Base-by-base conservation (phyloP, 2,113 vertebrate species). In the Scomber scombrus region DNA sequence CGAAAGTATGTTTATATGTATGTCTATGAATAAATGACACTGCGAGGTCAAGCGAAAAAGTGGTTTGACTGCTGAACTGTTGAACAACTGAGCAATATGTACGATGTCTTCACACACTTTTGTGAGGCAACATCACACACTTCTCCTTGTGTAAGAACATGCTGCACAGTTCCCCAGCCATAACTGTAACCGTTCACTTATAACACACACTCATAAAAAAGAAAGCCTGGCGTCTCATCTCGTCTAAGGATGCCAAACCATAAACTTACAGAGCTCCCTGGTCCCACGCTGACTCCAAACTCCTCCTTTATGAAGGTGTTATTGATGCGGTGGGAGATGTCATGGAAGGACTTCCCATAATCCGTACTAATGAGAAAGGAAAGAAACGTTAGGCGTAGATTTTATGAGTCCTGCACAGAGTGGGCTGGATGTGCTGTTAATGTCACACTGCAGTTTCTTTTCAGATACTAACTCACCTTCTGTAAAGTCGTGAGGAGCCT, bases 271-370 rank as follows among this genome's bases (percentile, higher is more conserved):
- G 94, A 95, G 78, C 92, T 94, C 19, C 93, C 93, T 0, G 95
- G 95, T 51, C 95, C 95, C 4, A 94, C 92, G 18, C 89, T 92
- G 79, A 96, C 94, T 43, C 95, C 95, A 91, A 95, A 95, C 73
- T 95, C 94, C 86, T 94, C 93, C 47, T 82, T 89, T 58, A 96
- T 94, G 89, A 95, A 95, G 21, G 94, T 94, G 87, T 93, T 90
- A 87, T 94, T 94, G 89, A 96, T 95, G 61, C 72, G 88, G n/a
- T 88, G 63, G n/a, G 95, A 95, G 73, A 95, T 93, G 73, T 96
- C 95, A 52, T 87, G 90, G 78, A 96, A 96, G 56, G 93, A 95
- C 81, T 95, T 95, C n/a, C 94, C 95, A 51, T 94, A 96, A 87
- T 96, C 94, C 54, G 91, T 91, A 56, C 95, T 96, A 84, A 23